Conservation (phyloP, 2,797 vertebrate species). For the Sandelia bainsii region DNA sequence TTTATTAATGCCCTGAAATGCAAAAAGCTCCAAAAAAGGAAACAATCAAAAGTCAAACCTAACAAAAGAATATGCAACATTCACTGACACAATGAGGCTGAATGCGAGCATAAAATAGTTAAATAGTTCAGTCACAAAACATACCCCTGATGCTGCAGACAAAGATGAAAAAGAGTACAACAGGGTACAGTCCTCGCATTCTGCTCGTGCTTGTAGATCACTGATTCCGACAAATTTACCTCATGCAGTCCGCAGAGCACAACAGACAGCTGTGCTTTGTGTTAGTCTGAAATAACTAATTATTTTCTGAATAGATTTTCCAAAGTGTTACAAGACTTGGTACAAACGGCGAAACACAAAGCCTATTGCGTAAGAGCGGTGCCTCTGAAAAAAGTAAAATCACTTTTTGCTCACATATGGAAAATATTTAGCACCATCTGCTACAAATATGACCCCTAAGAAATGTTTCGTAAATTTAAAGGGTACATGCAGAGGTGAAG, state of each 20-base stretch:
- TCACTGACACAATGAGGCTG: neutral
- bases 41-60: neutral
- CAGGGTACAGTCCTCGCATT: conserved; percentile 69
- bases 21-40: conserved; percentile 11
- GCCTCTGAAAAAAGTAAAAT: conserved; percentile 64
- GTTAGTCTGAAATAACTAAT: conserved; percentile 18
- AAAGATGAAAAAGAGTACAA: conserved; percentile 69
- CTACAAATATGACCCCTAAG: conserved; percentile 68
- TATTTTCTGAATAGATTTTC: conserved; percentile 38
- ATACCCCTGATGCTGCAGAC: conserved; percentile 74
- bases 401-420: conserved; percentile 80
- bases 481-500: conserved; percentile 16
- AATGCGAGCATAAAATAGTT: conserved; percentile 8
- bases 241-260: conserved; percentile 16
- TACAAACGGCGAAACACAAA: conserved; percentile 34
- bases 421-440: conserved; percentile 83
- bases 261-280: conserved; percentile 23
- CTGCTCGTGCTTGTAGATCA: conserved; percentile 30
- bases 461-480: conserved; percentile 37
- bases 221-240: conserved; percentile 1
- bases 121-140: conserved; percentile 38
- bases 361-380: conserved; percentile 68
- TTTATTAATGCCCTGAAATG: conserved; percentile 31
- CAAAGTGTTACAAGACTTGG: conserved; percentile 37
- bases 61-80: conserved; percentile 6